phyloP scores from a whole-genome alignment of 2,113 vertebrate genomes.

The Oceanites oceanicus region DNA sequence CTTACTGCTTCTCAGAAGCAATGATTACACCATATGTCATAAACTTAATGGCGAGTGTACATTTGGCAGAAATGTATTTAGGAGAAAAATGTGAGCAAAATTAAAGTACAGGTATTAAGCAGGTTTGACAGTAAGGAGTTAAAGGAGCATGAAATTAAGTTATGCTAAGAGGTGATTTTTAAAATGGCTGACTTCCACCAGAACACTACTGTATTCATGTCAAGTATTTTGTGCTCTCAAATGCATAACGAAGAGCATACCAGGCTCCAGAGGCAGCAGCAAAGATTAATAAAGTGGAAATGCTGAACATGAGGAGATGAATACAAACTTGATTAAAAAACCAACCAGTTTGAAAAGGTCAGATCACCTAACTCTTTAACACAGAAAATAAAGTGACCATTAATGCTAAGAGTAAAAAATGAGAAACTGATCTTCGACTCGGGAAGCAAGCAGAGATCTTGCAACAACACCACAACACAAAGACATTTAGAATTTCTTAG shows the following conservation, averaged over 20 bases:
- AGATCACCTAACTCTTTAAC: not conserved
- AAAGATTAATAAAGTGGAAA: slow-evolving; percentile 1
- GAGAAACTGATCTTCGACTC: not conserved
- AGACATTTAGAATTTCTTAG: not conserved
- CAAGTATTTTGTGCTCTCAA: not conserved
- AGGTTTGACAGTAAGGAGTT: not conserved
- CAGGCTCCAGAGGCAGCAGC: not conserved
- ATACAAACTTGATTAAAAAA: not conserved
- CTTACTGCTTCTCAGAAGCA: not conserved
- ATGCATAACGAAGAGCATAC: not conserved
- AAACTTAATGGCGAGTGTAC: not conserved
- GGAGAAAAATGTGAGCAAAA: slow-evolving; percentile 16
- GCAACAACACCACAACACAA: not conserved
- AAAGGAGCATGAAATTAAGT: slow-evolving; percentile 42
- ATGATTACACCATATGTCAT: not conserved
- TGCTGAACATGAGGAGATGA: not conserved
- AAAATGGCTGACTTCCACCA: slow-evolving; percentile 1
- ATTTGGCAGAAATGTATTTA: not conserved
- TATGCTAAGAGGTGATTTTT: slow-evolving; percentile 11
- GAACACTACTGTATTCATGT: not conserved
- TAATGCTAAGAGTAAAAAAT: not conserved
- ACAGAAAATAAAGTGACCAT: not conserved
- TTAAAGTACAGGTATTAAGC: slow-evolving; percentile 12
- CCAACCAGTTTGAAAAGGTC: not conserved
- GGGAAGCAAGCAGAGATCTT: not conserved